phyloP scores from a whole-genome alignment of 2,797 vertebrate species.

The Pseudochirops corinnae region DNA sequence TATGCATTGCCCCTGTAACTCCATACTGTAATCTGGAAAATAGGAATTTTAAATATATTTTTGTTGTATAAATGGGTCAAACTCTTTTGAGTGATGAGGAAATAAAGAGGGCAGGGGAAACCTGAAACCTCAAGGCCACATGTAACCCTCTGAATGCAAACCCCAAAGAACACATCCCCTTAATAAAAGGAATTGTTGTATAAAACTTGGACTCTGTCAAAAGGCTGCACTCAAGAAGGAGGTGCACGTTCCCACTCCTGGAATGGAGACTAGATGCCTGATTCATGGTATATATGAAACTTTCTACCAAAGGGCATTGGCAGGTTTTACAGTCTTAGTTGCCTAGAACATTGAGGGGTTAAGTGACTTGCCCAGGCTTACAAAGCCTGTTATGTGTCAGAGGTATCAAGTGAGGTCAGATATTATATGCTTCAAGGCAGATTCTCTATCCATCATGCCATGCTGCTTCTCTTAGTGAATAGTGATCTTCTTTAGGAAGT shows the following conservation, averaged over 20 bases:
- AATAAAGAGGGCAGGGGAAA: not conserved
- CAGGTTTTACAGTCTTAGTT: not conserved
- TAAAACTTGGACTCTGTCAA: no score
- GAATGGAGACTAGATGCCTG: not conserved
- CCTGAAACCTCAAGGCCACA: no score
- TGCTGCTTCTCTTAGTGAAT: not conserved
- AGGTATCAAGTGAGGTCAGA: not conserved
- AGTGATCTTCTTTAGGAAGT: not conserved
- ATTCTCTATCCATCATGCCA: not conserved
- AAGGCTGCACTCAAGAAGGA: no score
- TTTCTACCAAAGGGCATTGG: no score
- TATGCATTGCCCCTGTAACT: not conserved
- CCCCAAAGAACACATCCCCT: no score
- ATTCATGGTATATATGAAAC: not conserved
- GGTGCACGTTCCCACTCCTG: no score
- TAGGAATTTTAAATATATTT: not conserved
- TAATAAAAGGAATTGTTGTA: no score
- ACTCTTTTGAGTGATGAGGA: not conserved
- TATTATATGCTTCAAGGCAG: not conserved
- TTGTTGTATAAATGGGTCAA: not conserved
- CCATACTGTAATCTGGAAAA: not conserved
- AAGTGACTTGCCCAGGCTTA: not conserved
- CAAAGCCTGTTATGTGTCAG: not conserved
- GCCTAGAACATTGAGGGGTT: not conserved
- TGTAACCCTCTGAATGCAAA: no score